Conservation (phyloP, 2,113 vertebrate species). For the Triplophysa rosa region DNA sequence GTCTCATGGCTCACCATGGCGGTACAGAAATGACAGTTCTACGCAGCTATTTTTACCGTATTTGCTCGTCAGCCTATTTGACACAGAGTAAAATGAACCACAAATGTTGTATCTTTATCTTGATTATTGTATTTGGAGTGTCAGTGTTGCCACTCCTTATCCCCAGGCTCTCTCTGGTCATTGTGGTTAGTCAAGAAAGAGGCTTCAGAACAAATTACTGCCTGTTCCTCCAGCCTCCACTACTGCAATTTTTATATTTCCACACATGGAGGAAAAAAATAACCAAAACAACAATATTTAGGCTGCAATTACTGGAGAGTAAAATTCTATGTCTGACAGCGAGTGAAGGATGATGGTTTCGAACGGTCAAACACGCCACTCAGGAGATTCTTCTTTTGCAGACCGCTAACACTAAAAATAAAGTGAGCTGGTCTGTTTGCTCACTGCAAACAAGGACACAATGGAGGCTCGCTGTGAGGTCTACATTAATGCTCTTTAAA, state of each 20-base stretch:
- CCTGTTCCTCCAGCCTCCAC: conserved; percentile 36
- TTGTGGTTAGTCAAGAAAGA: conserved; percentile 39
- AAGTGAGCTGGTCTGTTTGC: conserved; percentile 4
- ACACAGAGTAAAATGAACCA: conserved; percentile 24
- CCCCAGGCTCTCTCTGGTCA: conserved; percentile 43
- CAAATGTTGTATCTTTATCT: conserved; percentile 38
- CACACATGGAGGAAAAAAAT: conserved; percentile 41
- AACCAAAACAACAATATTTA: conserved; percentile 29
- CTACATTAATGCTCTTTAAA: conserved; percentile 2
- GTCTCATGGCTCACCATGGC: conserved; percentile 4
- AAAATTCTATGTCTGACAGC: conserved; percentile 48
- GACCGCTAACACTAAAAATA: conserved; percentile 42
- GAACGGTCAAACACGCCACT: conserved; percentile 38
- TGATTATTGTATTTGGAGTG: conserved; percentile 56
- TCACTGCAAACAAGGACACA: conserved; percentile 18
- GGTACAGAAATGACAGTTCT: conserved; percentile 2
- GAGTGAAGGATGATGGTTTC: conserved; percentile 39
- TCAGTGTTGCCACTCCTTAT: conserved; percentile 27
- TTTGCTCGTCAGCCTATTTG: neutral
- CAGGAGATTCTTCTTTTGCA: conserved; percentile 27
- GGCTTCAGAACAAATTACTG: conserved; percentile 48
- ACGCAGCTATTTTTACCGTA: neutral
- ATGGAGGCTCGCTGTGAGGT: conserved; percentile 3
- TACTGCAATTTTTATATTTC: conserved; percentile 50
- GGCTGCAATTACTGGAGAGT: conserved; percentile 45